Conservation (phyloP, 2,797 vertebrate genomes). For the Gephyroberyx darwinii region DNA sequence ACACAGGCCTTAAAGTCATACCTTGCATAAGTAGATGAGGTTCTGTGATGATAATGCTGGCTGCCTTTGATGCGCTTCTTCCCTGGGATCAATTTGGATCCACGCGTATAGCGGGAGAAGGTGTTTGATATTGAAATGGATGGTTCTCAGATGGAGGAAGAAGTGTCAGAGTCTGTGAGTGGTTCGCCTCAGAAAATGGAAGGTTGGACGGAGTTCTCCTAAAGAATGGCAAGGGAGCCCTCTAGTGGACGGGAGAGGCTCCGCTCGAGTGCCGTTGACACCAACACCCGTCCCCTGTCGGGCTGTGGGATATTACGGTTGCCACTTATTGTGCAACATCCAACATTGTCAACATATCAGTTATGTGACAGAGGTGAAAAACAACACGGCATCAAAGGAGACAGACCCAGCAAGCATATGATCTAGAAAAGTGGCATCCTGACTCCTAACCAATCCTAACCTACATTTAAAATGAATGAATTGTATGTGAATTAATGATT, state of each 20-base stretch:
- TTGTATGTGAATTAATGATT: not conserved
- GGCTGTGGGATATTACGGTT: slow-evolving; percentile 3
- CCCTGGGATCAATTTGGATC: slow-evolving; percentile 55
- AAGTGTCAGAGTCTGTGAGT: slow-evolving; percentile 42
- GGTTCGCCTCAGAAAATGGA: slow-evolving; percentile 72
- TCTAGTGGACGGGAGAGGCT: slow-evolving; percentile 73
- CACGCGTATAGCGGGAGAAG: slow-evolving; percentile 27
- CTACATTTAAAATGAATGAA: not conserved
- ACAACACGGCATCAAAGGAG: not conserved
- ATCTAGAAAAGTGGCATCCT: not conserved
- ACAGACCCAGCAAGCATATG: slow-evolving; percentile 1
- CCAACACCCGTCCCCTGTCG: not conserved
- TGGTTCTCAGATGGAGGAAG: slow-evolving; percentile 60
- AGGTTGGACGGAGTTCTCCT: slow-evolving; percentile 38
- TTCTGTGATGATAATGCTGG: slow-evolving; percentile 34
- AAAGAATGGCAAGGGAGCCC: slow-evolving; percentile 77
- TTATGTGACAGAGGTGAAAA: not conserved
- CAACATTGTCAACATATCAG: not conserved
- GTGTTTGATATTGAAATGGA: slow-evolving; percentile 65
- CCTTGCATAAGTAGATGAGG: slow-evolving; percentile 42
- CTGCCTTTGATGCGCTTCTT: slow-evolving; percentile 41
- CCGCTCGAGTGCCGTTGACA: slow-evolving; percentile 2
- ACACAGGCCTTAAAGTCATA: slow-evolving; percentile 45
- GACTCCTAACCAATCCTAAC: not conserved
- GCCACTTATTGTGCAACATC: not conserved